Evolutionary conservation across 2,113 vertebrate species (phyloP).

Genomic region (Vidua macroura): DNA sequence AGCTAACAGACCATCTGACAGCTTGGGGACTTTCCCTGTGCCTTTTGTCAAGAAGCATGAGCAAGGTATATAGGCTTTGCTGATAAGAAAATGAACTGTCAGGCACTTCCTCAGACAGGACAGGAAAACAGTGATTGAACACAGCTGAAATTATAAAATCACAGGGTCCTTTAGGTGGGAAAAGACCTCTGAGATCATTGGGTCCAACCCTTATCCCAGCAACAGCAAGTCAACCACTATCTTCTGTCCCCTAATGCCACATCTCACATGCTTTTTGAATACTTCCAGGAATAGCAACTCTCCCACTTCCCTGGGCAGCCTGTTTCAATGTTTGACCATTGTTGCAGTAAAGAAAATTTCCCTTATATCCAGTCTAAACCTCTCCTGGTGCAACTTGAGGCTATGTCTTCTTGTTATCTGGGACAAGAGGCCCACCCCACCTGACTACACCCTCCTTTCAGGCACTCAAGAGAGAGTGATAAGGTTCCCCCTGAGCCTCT

Average conservation of each 20-base stretch:
- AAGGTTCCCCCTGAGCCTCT: neutral
- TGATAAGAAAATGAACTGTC: conserved; percentile 77
- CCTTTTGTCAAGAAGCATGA: conserved; percentile 67
- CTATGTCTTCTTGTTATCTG: neutral
- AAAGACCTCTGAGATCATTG: neutral
- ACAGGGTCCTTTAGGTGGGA: neutral
- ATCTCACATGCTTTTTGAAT: neutral
- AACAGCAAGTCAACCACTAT: neutral
- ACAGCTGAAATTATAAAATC: conserved; percentile 47
- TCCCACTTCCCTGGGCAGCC: neutral
- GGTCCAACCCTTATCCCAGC: rapidly evolving
- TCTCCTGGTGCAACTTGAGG: neutral
- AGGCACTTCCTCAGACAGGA: conserved; percentile 66
- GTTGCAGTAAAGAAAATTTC: neutral
- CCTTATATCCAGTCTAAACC: neutral
- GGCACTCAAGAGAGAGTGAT: rapidly evolving
- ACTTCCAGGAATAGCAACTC: neutral
- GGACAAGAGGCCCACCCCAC: neutral
- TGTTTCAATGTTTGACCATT: neutral
- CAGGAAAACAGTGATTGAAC: conserved; percentile 65
- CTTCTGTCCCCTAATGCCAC: neutral
- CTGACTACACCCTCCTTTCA: neutral
- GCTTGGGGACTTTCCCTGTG: conserved; percentile 55
- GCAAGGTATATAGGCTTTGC: conserved; percentile 53
- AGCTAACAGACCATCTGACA: conserved; percentile 50